Base-by-base conservation (phyloP, 2,888 invertebrate species). In the Ochropacha duplaris region DNA sequence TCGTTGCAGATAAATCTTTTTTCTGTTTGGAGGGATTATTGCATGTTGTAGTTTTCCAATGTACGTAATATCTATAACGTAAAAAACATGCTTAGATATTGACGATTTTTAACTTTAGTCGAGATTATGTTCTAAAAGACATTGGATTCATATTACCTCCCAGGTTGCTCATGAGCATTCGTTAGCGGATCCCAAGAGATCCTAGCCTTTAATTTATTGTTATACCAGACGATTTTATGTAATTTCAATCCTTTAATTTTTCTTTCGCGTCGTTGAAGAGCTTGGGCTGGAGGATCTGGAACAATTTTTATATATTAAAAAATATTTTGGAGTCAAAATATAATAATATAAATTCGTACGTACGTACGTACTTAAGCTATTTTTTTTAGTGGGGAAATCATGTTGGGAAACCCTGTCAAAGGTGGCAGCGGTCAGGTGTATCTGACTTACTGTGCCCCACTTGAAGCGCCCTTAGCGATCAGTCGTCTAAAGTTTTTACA, bases 1-100 rank as follows among this genome's bases (percentile, higher is more conserved):
- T 94, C n/a, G 88, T 90, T 11, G 93, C 94, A 1, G 91, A 86
- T 56, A 93, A 79, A 60, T 88, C 92, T 69, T 92, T 90, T 67
- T 84, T 85, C 57, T 79, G 74, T 57, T 83, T 84, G 61, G 79
- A 79, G 26, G 83, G 81, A 60, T 87, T 82, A 62, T 81, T 81
- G 68, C 89, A 89, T 69, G 91, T 83, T 16, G 76, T 63, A 1
- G 83, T 81, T 65, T 74, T 84, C 92, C 92, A 92, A 50, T 86
- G 81, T 11, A 92, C 79, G 62, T 83, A 84, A 68, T 90, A 92
- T 71, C 90, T 92, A 76, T 22, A 81, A 80, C 61, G 60, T 24
- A 24, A 24, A 56, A 62, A 34, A n/a, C n/a, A n/a, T n/a, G n/a
- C n/a, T n/a, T n/a, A n/a, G n/a, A n/a, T n/a, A n/a, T n/a, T n/a